These are phyloP conservation scores for Mechanitis messenoides DNA, from an alignment of 2,888 invertebrate genomes.

Conservation along the genomic window DNA sequence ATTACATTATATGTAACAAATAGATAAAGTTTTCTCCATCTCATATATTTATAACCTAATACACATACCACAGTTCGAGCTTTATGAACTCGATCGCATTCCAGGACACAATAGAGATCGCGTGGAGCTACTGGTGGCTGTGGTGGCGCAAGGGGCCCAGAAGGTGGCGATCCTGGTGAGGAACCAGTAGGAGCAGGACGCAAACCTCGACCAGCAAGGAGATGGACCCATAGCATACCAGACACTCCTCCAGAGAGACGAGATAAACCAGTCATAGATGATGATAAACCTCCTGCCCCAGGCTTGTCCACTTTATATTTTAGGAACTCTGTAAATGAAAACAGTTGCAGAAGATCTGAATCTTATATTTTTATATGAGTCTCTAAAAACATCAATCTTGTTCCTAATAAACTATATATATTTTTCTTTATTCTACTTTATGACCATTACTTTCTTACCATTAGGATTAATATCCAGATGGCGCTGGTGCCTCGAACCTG, in stretches of 20 bases:
- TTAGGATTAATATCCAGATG: slow-evolving; percentile 93
- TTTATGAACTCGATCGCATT: slow-evolving; percentile 97
- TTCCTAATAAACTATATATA: too few relatives aligned
- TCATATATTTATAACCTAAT: too few relatives aligned
- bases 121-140: slow-evolving; percentile 74
- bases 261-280: slow-evolving; percentile 74
- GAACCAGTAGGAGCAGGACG: slow-evolving; percentile 82
- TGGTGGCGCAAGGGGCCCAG: slow-evolving; percentile 74
- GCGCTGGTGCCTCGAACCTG: slow-evolving; percentile 86
- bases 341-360: too few relatives aligned
- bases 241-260: slow-evolving; percentile 79
- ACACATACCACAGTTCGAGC: slow-evolving; percentile 90
- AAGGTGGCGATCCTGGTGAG: slow-evolving; percentile 84
- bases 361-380: too few relatives aligned
- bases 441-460: slow-evolving; percentile 62
- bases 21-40: neutral
- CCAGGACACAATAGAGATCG: slow-evolving; percentile 98
- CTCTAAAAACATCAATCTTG: too few relatives aligned
- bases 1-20: neutral
- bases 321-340: slow-evolving; percentile 81
- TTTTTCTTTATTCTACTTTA: too few relatives aligned
- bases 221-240: slow-evolving; percentile 93
- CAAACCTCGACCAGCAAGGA: slow-evolving; percentile 91
- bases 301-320: slow-evolving; percentile 92
- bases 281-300: slow-evolving; percentile 75